Conservation (phyloP, 2,113 vertebrate genomes). For the Trogon melanurus region DNA sequence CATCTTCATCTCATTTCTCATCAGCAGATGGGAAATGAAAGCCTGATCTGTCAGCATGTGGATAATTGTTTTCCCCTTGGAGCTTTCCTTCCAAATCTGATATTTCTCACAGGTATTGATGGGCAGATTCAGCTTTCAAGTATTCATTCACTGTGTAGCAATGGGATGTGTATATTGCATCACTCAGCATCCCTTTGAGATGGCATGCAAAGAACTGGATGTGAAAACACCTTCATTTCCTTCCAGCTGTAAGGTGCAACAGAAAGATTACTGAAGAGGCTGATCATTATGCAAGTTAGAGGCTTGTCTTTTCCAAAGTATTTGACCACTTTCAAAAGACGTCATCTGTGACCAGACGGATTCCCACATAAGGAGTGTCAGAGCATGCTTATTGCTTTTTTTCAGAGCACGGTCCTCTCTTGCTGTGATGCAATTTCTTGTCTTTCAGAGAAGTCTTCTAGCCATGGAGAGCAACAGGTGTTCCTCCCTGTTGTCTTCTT, state of each 20-base stretch:
- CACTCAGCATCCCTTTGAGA: conserved; percentile 25
- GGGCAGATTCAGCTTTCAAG: conserved; percentile 1
- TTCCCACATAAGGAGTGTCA: not conserved
- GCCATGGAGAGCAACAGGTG: not conserved
- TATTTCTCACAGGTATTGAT: not conserved
- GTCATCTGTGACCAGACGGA: not conserved
- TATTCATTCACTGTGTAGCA: not conserved
- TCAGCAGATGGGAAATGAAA: conserved; percentile 10
- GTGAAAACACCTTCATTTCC: conserved; percentile 1
- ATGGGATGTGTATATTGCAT: not conserved
- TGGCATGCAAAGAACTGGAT: not conserved
- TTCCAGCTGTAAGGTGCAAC: not conserved
- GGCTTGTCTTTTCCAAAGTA: not conserved
- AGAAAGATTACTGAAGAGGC: not conserved
- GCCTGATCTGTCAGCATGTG: not conserved
- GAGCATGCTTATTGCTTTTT: not conserved
- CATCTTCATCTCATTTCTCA: conserved; percentile 19
- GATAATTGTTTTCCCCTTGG: not conserved
- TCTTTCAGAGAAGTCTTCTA: not conserved
- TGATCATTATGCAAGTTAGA: not conserved
- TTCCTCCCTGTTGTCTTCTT: not conserved
- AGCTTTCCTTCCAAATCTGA: conserved; percentile 20
- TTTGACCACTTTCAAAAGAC: not conserved
- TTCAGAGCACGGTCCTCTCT: not conserved
- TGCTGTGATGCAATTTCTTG: not conserved